Percentiles rank a stretch among this genome's conserved stretches.
phyloP scores from a whole-genome alignment of 1,140 invertebrate genomes.

The Magallana ariakensis region DNA sequence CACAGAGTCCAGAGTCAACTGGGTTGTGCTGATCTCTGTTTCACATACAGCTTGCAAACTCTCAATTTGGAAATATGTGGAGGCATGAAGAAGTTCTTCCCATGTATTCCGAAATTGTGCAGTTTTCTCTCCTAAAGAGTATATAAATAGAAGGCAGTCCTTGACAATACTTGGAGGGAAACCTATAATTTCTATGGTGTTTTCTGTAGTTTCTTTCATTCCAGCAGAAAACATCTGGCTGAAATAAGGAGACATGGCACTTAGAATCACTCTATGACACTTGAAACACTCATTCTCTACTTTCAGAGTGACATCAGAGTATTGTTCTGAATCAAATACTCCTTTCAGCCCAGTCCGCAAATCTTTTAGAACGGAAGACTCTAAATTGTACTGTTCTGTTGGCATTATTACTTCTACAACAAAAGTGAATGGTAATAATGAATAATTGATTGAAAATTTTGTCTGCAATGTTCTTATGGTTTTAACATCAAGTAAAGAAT shows the following conservation, averaged over 20 bases:
- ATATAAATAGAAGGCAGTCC: slow-evolving; percentile 1
- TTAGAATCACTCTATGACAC: slow-evolving; percentile 49
- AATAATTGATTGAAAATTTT: too few species aligned
- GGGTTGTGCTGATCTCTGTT: slow-evolving; percentile 39
- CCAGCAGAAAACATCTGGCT: slow-evolving; percentile 48
- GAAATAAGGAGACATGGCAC: slow-evolving; percentile 45
- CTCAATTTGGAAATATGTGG: slow-evolving; percentile 72
- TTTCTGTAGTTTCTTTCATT: slow-evolving; percentile 43
- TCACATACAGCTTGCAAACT: slow-evolving; percentile 71
- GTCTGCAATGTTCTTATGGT: too few species aligned
- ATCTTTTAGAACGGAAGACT: background rate
- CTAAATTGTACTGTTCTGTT: background rate
- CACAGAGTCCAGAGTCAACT: background rate
- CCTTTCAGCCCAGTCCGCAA: background rate
- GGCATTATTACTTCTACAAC: background rate
- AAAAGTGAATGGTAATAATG: too few species aligned
- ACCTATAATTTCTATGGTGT: slow-evolving; percentile 29
- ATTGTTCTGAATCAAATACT: background rate
- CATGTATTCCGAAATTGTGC: slow-evolving; percentile 67
- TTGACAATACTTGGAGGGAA: slow-evolving; percentile 39
- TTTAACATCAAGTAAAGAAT: too few species aligned
- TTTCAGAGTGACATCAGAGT: slow-evolving; percentile 45
- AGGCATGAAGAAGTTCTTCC: slow-evolving; percentile 67
- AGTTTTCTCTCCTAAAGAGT: slow-evolving; percentile 57
- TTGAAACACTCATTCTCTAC: slow-evolving; percentile 45